Base-by-base conservation (phyloP, 2,113 vertebrate genomes). In the Platysteira castanea region DNA sequence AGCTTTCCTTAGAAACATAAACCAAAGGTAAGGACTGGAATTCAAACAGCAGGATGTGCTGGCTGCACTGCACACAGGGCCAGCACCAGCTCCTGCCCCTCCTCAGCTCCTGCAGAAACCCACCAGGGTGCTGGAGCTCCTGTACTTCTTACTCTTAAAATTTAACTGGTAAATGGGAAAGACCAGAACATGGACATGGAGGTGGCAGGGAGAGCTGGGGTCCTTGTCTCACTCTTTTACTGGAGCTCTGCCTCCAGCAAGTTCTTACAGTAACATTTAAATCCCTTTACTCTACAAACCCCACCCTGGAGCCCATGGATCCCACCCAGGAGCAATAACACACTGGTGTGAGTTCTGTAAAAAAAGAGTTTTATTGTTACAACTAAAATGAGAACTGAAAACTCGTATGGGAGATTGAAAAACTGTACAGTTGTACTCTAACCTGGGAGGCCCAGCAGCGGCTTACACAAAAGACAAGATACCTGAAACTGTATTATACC, bases 311-410 rank as follows among this genome's bases (percentile, higher is more conserved):
- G 54, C 27, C 8, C 2, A 12, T 1, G 47, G 52, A 42, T 44
- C 15, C 3, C n/a, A 47, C 56, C 31, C 49, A 3, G 73, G 84
- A 92, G 52, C 20, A 92, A 6, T 13, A 18, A 71, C 52, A 61
- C 44, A 24, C 73, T 41, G 52, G 30, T 3, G 26, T 22, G 50
- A 30, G 2, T 98, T 98, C 97, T 97, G 98, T 98, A 98, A 95
- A 98, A 98, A 98, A 97, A 87, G 87, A 90, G 22, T 80, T 98
- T 98, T 98, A 98, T 98, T 98, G 96, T 98, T 98, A 96, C 97
- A 98, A 98, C 98, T 98, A 89, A 98, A 98, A 98, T 95, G 98
- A 97, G 98, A 98, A 98, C 97, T 97, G 94, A 97, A 97, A 95
- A 82, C 65, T 97, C 76, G 89, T 93, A 97, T 95, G 97, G 97